Evolutionary conservation across 64 coral and sea anemone species (phyloP), one percentile per base, ranked within the genome.

Genomic region (Exaiptasia diaphana): DNA sequence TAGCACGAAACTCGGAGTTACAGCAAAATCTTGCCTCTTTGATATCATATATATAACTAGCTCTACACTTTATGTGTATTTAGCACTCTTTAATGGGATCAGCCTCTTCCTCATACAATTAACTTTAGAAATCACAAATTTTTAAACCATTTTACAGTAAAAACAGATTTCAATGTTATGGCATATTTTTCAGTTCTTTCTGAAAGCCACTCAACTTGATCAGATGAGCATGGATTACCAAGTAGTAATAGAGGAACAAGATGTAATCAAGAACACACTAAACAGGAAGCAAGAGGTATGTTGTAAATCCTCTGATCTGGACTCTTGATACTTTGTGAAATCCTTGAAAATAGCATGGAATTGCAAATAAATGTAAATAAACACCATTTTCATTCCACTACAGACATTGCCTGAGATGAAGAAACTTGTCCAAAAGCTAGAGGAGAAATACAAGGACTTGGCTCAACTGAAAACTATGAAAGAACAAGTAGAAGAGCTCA

Each of bases 361-460:
- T n/a, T n/a, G n/a, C n/a, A n/a, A n/a, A n/a, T n/a, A n/a, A n/a
- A n/a, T n/a, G n/a, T n/a, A 11, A 30, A 26, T 31, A 67, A 13
- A 26, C 23, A 67, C 1, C 52, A 1, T 50, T 43, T 36, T 42
- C n/a, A 3, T 31, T 75, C 49, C 28, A 3, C 28, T 20, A 46
- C 28, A 50, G 71, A 50, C 42, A 43, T 29, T 75, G 23, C 94
- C 89, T 40, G 85, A 87, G 13, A 97, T 92, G 83, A 77, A 85
- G 44, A 87, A 61, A 4, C 62, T 88, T 56, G 89, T 97, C 17
- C 44, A 88, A 4, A 56, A 67, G 22, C 39, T 92, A 41, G 89
- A 97, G 61, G 89, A 97, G 18, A 92, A 92, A 22, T 97, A 97
- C 64, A 91, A 91, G 62, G 94, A 97, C 45, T 83, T 92, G 12